Conservation (phyloP, 2,888 invertebrate species). For the Chrysodeixis includens region DNA sequence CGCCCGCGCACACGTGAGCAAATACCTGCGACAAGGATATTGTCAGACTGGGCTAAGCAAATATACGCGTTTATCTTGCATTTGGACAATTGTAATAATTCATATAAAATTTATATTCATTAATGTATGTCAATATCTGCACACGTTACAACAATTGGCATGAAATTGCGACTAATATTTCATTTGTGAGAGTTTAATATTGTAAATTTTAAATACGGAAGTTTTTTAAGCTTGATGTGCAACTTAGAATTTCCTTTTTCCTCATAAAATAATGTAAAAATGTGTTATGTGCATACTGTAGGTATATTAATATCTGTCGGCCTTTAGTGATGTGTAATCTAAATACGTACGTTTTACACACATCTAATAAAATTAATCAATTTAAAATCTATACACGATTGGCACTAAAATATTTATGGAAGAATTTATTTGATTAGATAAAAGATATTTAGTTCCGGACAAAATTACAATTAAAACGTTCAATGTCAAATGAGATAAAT, state of each 20-base stretch:
- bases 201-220: too few relatives aligned
- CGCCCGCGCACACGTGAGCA: slow-evolving; percentile 11
- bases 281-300: too few relatives aligned
- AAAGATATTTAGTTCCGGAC: background rate
- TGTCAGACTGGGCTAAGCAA: background rate
- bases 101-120: too few relatives aligned
- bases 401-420: background rate
- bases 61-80: background rate
- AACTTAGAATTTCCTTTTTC: too few relatives aligned
- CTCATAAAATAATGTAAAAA: background rate
- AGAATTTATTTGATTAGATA: background rate
- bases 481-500: too few relatives aligned
- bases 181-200: background rate
- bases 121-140: background rate
- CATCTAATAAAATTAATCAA: background rate
- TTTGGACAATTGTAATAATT: background rate
- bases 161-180: too few relatives aligned
- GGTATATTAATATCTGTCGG: background rate
- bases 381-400: background rate
- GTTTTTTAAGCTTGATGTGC: too few relatives aligned
- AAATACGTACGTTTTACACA: background rate
- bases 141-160: background rate
- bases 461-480: background rate
- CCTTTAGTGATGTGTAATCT: background rate
- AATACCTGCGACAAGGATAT: slow-evolving; percentile 15